Evolutionary conservation across 2,888 invertebrate genomes (phyloP).

Genomic region (Autographa gamma): DNA sequence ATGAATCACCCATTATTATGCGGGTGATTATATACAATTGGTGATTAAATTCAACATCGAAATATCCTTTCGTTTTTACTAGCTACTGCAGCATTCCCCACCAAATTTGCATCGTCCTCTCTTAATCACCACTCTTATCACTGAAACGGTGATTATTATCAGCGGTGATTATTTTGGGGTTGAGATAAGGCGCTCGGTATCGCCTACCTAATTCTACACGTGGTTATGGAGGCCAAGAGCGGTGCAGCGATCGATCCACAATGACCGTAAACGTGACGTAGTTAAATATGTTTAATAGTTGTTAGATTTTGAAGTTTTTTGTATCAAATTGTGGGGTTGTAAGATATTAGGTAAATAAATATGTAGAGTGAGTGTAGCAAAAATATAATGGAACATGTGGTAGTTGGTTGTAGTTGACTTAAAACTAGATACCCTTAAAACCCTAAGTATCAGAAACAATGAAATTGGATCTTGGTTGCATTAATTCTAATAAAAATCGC

Average conservation of each 20-base stretch:
- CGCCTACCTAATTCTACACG: conserved; percentile 73
- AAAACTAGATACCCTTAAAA: too few species aligned
- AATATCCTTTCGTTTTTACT: too few species aligned
- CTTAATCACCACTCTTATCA: background rate
- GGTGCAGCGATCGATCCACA: conserved; percentile 62
- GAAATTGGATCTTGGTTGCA: too few species aligned
- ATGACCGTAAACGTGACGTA: conserved; percentile 52
- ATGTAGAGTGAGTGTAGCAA: too few species aligned
- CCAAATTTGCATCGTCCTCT: background rate
- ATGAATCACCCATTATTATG: too few species aligned
- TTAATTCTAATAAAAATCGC: too few species aligned
- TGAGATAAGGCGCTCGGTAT: conserved; percentile 67
- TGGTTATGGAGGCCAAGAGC: conserved; percentile 68
- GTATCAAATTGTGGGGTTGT: background rate
- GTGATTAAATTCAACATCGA: too few species aligned
- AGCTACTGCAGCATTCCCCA: background rate
- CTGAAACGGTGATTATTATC: conserved; percentile 31
- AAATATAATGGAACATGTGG: too few species aligned
- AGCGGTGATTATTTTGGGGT: conserved; percentile 60
- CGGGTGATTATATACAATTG: too few species aligned
- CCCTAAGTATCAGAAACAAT: too few species aligned
- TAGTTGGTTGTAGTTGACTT: too few species aligned
- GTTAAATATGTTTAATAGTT: conserved; percentile 6
- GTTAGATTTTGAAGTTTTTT: background rate
- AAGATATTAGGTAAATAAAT: background rate